Base-by-base conservation (phyloP, 2,113 vertebrate species). In the Amazona guildingii region DNA sequence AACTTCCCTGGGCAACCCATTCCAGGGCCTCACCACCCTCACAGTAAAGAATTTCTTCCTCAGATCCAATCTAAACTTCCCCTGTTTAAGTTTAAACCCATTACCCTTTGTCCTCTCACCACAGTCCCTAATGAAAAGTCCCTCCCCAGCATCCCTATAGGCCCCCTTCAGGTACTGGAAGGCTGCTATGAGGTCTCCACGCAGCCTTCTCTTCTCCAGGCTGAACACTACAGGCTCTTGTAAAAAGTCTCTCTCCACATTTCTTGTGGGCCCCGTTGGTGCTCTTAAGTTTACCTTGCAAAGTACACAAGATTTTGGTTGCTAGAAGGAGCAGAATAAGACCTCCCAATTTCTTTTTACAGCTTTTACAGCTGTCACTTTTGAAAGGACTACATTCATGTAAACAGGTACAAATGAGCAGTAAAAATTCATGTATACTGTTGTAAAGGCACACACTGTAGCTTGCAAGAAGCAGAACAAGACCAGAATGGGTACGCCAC, bases 321-420 rank as follows among this genome's bases (percentile, higher is more conserved):
- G 24, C n/a, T 17, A 43, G 51, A 90, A 77, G 49, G 29, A 37
- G 51, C 55, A n/a, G 17, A 13, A 18, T n/a, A 80, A 64, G 6
- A 62, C 21, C 28, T 57, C 49, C 23, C 27, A 10, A 2, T 6
- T 66, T 27, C 33, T 43, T n/a, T 43, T 1, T 0, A 54, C 28
- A 31, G 7, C 29, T 54, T 49, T 35, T 29, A 51, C n/a, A 61
- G 21, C 8, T 77, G 43, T 14, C 37, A 15, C n/a, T 68, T 73
- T 17, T 25, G 6, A 27, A 73, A 73, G 19, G 27, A n/a, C 72
- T 55, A 31, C 4, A 6, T 43, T 48, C 67, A n/a, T 1, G 0
- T 43, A 54, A 76, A 33, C 44, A 18, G 29, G 46, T 37, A 43
- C 29, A 67, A 54, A 37, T 6, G 7, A 82, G 29, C 2, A 1